These are phyloP conservation scores for Orchestia grillus DNA, from an alignment of 1,140 invertebrate species.

Conservation along the genomic window DNA sequence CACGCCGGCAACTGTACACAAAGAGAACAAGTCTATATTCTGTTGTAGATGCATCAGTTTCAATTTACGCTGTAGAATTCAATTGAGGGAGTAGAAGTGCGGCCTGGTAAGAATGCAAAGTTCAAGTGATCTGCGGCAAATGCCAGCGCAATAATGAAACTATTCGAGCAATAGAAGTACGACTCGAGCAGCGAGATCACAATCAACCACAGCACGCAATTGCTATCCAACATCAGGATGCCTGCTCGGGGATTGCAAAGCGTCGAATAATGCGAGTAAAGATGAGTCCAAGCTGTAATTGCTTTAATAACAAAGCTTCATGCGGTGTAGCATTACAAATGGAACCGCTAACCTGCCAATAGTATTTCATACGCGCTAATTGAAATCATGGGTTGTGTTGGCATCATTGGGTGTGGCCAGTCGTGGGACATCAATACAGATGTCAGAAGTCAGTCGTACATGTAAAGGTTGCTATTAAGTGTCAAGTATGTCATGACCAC, in stretches of 20 bases:
- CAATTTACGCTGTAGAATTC: slow-evolving; percentile 8
- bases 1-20: background rate
- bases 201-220: background rate
- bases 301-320: background rate
- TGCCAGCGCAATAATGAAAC: slow-evolving; percentile 30
- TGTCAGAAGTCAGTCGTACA: slow-evolving; percentile 47
- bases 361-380: background rate
- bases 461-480: slow-evolving; percentile 38
- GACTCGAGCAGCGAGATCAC: background rate
- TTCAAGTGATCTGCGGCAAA: slow-evolving; percentile 5
- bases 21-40: background rate
- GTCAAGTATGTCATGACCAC: slow-evolving; percentile 45
- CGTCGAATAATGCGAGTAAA: background rate
- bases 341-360: background rate
- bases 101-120: slow-evolving; percentile 10
- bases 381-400: background rate
- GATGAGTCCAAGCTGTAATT: background rate
- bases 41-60: background rate
- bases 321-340: background rate
- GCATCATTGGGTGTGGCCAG: background rate
- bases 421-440: slow-evolving; percentile 2
- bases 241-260: background rate
- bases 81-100: slow-evolving; percentile 4
- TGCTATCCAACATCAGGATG: background rate
- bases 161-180: background rate